A percentile compares a stretch with the other conserved stretches of the same genome.
These are phyloP conservation scores for Otocyon megalotis DNA, from an alignment of 2,113 vertebrate genomes.

Conservation along the genomic window DNA sequence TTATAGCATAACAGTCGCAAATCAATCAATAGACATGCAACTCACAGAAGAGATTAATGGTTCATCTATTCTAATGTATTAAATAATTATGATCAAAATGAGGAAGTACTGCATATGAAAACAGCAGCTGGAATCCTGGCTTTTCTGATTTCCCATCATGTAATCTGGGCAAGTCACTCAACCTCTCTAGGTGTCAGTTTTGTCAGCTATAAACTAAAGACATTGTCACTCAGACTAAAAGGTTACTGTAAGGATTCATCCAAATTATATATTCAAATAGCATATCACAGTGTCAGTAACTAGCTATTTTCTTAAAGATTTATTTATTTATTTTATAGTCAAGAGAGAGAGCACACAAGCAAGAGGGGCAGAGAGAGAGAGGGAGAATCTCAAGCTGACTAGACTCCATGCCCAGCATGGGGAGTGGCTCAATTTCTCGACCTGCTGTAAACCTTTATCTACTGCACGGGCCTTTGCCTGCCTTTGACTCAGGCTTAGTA, in stretches of 20 bases:
- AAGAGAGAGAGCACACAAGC: neutral
- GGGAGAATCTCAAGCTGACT: neutral
- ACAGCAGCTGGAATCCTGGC: neutral
- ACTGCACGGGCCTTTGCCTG: neutral
- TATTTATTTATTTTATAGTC: neutral
- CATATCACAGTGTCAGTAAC: neutral
- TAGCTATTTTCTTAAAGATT: neutral
- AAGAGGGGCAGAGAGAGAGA: neutral
- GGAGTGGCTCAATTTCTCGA: neutral
- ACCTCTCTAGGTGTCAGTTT: neutral
- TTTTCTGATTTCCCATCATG: neutral
- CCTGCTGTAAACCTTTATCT: neutral
- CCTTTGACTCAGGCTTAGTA: neutral
- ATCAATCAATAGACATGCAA: neutral
- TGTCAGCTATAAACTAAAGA: neutral
- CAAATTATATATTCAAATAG: neutral
- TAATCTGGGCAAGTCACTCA: neutral
- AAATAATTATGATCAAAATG: neutral
- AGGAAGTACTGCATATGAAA: neutral
- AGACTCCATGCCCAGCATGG: neutral
- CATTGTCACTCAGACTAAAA: neutral
- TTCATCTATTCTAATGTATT: neutral
- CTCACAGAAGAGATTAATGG: neutral
- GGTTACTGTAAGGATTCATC: neutral
- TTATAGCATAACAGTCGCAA: neutral